Evolutionary conservation across 2,888 invertebrate genomes (phyloP).

Genomic region (Cephonodes hylas): DNA sequence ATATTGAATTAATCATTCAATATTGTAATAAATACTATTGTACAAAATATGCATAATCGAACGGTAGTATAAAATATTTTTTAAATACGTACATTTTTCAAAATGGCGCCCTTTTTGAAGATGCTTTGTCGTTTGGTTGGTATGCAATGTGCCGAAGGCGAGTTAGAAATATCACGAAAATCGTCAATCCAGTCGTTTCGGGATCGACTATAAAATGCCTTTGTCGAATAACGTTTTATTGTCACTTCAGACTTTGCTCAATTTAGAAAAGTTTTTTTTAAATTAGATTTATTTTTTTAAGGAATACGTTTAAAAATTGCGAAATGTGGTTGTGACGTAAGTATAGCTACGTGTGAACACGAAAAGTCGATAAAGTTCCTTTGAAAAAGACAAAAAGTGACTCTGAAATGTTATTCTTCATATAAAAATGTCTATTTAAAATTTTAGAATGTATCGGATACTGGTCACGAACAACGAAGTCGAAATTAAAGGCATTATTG

Average conservation of each 20-base stretch:
- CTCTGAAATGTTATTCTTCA: constrained; percentile 70
- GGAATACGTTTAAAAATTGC: constrained; percentile 41
- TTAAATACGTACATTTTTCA: constrained; percentile 1
- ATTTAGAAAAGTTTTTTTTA: constrained; percentile 60
- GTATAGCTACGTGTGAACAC: constrained; percentile 51
- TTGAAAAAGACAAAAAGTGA: constrained; percentile 52
- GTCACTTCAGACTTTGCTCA: constrained; percentile 75
- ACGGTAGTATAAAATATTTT: constrained; percentile 9
- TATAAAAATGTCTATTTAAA: constrained; percentile 26
- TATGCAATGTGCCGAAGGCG: constrained; percentile 9
- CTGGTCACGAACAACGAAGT: constrained; percentile 38
- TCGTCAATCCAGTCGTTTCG: constrained; percentile 15
- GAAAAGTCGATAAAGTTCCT: constrained; percentile 54
- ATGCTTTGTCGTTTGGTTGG: not conserved
- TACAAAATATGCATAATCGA: constrained; percentile 16
- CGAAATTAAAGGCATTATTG: constrained; percentile 15
- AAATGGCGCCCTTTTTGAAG: not conserved
- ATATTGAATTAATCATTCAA: too few relatives aligned
- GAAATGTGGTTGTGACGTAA: constrained; percentile 74
- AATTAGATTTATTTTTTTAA: constrained; percentile 44
- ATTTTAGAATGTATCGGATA: constrained; percentile 17
- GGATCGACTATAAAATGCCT: constrained; percentile 17
- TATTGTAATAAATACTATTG: constrained; percentile 10
- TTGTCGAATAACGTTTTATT: constrained; percentile 68
- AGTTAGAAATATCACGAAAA: not conserved